These are phyloP conservation scores for Arnoldichthys spilopterus DNA, from an alignment of 2,797 vertebrate genomes.

Conservation along the genomic window DNA sequence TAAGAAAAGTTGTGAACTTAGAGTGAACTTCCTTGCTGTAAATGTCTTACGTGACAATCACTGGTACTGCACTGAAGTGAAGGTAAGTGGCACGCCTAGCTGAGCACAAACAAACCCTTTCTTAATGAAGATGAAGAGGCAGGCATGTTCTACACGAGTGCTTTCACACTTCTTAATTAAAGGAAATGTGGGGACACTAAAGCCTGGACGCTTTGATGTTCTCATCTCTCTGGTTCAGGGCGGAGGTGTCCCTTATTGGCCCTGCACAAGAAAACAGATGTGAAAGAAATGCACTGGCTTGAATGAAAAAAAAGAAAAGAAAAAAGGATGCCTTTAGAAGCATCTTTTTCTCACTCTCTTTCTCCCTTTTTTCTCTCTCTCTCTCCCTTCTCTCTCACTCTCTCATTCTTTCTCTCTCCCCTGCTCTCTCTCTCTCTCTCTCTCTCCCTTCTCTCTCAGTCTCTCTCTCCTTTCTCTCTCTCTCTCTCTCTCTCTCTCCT, in stretches of 20 bases:
- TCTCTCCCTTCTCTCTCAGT: too few relatives aligned
- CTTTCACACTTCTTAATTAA: constrained; percentile 38
- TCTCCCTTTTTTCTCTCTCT: background rate
- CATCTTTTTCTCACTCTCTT: background rate
- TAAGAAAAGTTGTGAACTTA: background rate
- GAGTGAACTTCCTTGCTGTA: background rate
- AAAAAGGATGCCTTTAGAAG: constrained; percentile 32
- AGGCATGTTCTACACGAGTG: constrained; percentile 29
- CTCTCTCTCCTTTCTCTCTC: background rate
- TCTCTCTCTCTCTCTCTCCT: background rate
- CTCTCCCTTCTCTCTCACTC: background rate
- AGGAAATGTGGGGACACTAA: constrained; percentile 20
- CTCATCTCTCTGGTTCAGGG: constrained; percentile 5
- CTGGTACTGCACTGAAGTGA: background rate
- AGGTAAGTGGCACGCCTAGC: background rate
- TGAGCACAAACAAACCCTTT: constrained; percentile 21
- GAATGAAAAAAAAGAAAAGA: constrained; percentile 14
- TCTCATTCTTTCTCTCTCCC: background rate
- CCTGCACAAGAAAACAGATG: constrained; percentile 18
- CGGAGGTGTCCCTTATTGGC: constrained; percentile 33
- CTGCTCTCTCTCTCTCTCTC: too few relatives aligned
- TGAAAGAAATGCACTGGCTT: constrained; percentile 32
- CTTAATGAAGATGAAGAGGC: constrained; percentile 29
- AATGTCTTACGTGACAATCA: too few relatives aligned
- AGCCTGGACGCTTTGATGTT: constrained; percentile 40